These are phyloP conservation scores for Triplophysa tibetana DNA, from an alignment of 2,113 vertebrate genomes.

Conservation along the genomic window DNA sequence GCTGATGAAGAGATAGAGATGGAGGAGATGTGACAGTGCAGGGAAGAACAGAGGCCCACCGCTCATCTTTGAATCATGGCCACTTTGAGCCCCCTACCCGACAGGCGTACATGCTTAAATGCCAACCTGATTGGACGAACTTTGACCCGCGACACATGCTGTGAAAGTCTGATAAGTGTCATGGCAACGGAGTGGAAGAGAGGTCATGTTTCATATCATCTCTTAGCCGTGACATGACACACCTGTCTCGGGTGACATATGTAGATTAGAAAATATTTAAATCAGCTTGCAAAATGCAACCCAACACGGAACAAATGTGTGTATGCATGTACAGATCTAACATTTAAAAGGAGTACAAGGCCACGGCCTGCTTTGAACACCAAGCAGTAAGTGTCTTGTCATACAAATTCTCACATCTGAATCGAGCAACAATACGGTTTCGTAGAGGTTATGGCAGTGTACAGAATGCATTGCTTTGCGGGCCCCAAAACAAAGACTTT, in stretches of 20 bases:
- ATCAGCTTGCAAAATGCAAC: constrained; percentile 33
- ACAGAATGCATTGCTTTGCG: no score
- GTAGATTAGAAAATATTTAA: constrained; percentile 42
- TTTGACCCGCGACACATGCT: constrained; percentile 66
- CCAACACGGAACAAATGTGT: not conserved
- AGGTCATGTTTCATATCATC: constrained; percentile 32
- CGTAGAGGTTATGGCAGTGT: not conserved
- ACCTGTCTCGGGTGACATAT: constrained; percentile 15
- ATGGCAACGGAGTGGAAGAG: constrained; percentile 65
- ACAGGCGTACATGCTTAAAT: constrained; percentile 65
- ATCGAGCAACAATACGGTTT: not conserved
- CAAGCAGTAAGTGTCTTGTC: not conserved
- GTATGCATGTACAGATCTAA: not conserved
- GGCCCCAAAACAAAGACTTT: no score
- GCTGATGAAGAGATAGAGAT: constrained; percentile 57
- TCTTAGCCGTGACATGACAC: not conserved
- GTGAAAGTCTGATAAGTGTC: constrained; percentile 74
- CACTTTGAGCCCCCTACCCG: constrained; percentile 55
- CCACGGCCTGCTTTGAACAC: not conserved
- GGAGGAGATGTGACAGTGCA: constrained; percentile 65
- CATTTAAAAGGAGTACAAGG: constrained; percentile 1
- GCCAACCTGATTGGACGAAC: constrained; percentile 73
- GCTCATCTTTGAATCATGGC: constrained; percentile 79
- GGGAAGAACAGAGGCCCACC: constrained; percentile 55
- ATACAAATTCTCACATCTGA: not conserved